Base-by-base conservation (phyloP, 2,113 vertebrate genomes). In the Hyla sarda region DNA sequence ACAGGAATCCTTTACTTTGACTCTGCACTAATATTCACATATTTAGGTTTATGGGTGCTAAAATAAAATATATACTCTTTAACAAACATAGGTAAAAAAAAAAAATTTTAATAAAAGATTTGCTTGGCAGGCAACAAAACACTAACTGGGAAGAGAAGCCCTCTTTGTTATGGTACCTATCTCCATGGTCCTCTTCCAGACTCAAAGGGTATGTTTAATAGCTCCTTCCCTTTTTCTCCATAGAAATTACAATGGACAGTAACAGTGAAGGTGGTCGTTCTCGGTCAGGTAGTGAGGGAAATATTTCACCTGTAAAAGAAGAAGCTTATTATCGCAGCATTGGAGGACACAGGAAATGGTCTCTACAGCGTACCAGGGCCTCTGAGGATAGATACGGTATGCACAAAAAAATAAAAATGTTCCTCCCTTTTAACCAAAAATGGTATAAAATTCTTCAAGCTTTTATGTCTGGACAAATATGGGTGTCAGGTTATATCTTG, bases 161-260 rank as follows among this genome's bases (percentile, higher is more conserved):
- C 23, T 50, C 88, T 76, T 84, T 52, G 47, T 50, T 71, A 87
- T 32, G 65, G 50, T 23, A 37, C 1, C 30, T 1, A 0, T 88
- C 87, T 89, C 87, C 80, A 37, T 87, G 85, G 67, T 75, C 69
- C 87, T 73, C 41, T 71, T 77, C 71, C 54, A 78, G 58, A 85
- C 82, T 62, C 5, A 0, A 67, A 81, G 87, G 81, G 30, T 58
- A 8, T 89, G 90, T 89, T 91, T 91, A 90, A 91, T 88, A 90
- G 90, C 85, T 83, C 87, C 67, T 91, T 91, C 92, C 91, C 89
- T 93, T 92, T 93, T 90, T 91, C 90, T 91, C 95, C 95, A 76
- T 96, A 96, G 96, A 97, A 94, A 96, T 97, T 95, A 96, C 96
- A 94, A 93, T 96, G 95, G 96, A 97, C 93, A 96, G 96, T 96